Base-by-base conservation (phyloP, 1,140 invertebrate genomes). In the Trialeurodes vaporariorum region DNA sequence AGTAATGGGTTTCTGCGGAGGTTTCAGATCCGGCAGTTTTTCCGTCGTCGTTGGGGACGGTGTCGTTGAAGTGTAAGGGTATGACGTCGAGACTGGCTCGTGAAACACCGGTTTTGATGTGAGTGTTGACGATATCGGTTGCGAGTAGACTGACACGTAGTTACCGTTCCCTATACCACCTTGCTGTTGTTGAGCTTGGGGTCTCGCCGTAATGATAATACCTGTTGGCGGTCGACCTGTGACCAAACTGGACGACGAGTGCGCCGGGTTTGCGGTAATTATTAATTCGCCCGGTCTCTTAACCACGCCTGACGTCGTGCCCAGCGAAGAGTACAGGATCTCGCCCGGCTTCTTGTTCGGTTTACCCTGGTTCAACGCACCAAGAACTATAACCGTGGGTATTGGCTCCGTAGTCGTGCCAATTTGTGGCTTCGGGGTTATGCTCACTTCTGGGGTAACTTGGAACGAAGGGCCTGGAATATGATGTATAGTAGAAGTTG, bases 361-460 rank as follows among this genome's bases (percentile, higher is more conserved):
- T 72, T 66, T 71, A 73, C 70, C 64, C 49, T 78, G 76, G 22
- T 75, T 77, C 0, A 83, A 69, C 0, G 83, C 83, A 13, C 84
- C 83, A 1, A 90, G 73, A 21, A 89, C 86, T 25, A 90, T 90
- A 0, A 90, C 83, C 0, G 87, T 89, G 9, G 87, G 88, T 11
- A 86, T 85, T 13, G 86, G 85, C 67, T 81, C 83, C 2, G 81
- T 70, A 1, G 59, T 21, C 26, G 49, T 25, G 5, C 34, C 34
- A 17, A 49, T 49, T 17, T 49, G 34, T 2, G 72, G 72, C 63
- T 74, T 74, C 0, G 71, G 70, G 1, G 74, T 75, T 21, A 72
- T 71, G 40, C 68, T 70, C 61, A 71, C 68, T 34, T 72, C 69
- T 27, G 72, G 70, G 25, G 69, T 71, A 0, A 75, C 73, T 61